Percentiles rank a stretch among this genome's conserved stretches.
Conservation (phyloP, 2,888 invertebrate species). For the Drosophila anomalata region DNA sequence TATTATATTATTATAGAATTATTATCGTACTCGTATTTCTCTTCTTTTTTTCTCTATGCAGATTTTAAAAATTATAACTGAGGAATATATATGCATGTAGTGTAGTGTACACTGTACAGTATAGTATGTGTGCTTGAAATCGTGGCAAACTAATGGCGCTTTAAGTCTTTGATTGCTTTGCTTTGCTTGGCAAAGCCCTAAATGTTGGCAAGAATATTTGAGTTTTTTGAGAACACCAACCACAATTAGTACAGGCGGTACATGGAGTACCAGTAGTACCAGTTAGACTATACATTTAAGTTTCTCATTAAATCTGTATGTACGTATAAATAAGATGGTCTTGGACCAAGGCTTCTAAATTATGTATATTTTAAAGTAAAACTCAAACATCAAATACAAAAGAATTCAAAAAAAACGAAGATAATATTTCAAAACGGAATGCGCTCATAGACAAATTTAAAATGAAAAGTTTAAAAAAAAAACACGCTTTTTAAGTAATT, state of each 20-base stretch:
- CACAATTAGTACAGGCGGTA: conserved; percentile 33
- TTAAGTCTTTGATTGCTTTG: conserved; percentile 72
- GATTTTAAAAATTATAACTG: conserved; percentile 38
- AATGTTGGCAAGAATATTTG: conserved; percentile 70
- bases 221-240: conserved; percentile 60
- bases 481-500: conserved; percentile 63
- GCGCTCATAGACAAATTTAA: conserved; percentile 46
- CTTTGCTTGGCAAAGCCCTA: conserved; percentile 35
- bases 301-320: conserved; percentile 13
- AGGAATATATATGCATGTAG: conserved; percentile 46
- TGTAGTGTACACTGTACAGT: conserved; percentile 13
- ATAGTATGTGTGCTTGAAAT: conserved; percentile 54
- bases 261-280: conserved; percentile 9
- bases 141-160: conserved; percentile 64
- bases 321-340: conserved; percentile 60
- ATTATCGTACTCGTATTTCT: conserved; percentile 30
- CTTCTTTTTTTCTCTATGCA: neutral
- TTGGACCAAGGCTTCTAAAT: conserved; percentile 57
- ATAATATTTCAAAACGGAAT: conserved; percentile 58
- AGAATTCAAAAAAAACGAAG: conserved; percentile 15
- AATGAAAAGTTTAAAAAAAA: conserved; percentile 1
- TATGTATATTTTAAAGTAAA: conserved; percentile 36
- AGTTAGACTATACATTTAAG: conserved; percentile 26
- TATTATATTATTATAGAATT: conserved; percentile 13
- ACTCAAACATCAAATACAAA: conserved; percentile 37